phyloP scores from a whole-genome alignment of 2,888 invertebrate species.

The Acleris holmiana region DNA sequence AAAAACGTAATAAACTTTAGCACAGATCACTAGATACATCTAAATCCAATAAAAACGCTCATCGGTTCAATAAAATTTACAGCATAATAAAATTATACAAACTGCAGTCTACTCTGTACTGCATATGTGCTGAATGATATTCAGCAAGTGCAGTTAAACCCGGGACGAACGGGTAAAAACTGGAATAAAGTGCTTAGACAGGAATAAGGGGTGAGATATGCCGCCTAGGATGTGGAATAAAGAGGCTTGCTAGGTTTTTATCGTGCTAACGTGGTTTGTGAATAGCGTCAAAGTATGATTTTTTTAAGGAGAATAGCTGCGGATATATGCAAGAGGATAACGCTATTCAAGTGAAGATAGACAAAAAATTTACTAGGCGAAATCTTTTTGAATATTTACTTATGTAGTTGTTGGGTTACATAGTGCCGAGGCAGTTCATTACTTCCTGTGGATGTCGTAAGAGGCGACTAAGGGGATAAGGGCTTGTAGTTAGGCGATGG shows the following conservation, averaged over 20 bases:
- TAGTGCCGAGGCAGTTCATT: too few relatives aligned
- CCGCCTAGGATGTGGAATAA: not conserved
- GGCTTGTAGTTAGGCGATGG: too few relatives aligned
- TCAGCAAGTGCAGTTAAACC: not conserved
- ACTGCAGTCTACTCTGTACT: not conserved
- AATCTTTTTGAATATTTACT: too few relatives aligned
- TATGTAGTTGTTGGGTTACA: too few relatives aligned
- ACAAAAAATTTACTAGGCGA: too few relatives aligned
- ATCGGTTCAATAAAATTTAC: slow-evolving; percentile 3
- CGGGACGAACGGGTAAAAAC: not conserved
- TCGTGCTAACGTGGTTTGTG: too few relatives aligned
- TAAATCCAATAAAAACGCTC: not conserved
- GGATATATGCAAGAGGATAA: too few relatives aligned
- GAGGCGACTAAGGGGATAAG: too few relatives aligned
- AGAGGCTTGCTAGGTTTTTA: not conserved
- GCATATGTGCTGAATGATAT: slow-evolving; percentile 11
- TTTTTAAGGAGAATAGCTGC: too few relatives aligned
- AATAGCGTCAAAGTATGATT: too few relatives aligned
- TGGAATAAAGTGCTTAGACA: not conserved
- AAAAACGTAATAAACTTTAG: not conserved
- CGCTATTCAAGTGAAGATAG: too few relatives aligned
- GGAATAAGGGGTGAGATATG: not conserved
- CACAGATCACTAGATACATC: not conserved
- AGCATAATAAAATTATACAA: slow-evolving; percentile 15
- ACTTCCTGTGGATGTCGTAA: too few relatives aligned